Conservation (phyloP, 2,113 vertebrate genomes). For the Rattus norvegicus region DNA sequence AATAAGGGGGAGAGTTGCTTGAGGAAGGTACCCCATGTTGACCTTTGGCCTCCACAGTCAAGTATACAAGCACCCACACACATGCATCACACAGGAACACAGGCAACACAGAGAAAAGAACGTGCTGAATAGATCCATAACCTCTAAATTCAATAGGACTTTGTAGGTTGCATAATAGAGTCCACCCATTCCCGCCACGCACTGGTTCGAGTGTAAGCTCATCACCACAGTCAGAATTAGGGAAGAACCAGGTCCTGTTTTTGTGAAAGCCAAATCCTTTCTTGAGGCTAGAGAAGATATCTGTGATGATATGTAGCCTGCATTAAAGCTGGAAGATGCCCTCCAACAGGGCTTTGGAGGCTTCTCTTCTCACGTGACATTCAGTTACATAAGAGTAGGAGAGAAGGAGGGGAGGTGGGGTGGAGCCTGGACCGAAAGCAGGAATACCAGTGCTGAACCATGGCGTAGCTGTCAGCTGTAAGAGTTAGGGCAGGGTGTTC, state of each 20-base stretch:
- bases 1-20: background rate
- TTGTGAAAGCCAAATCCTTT: background rate
- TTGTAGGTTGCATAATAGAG: background rate
- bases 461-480: no score
- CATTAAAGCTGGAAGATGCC: background rate
- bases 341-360: background rate
- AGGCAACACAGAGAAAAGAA: background rate
- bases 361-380: background rate
- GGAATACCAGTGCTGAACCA: background rate
- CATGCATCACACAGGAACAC: background rate
- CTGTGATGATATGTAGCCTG: background rate
- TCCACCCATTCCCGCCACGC: background rate
- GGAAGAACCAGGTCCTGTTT: background rate
- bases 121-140: rapidly evolving
- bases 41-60: background rate
- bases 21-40: background rate
- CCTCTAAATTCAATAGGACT: background rate
- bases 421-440: background rate
- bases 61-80: background rate
- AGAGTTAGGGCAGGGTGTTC: background rate
- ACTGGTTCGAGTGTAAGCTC: background rate
- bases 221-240: background rate
- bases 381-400: background rate
- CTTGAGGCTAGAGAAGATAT: background rate
- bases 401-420: background rate